Conservation (phyloP, 1,140 invertebrate species). For the Caenorhabditis brenneri region DNA sequence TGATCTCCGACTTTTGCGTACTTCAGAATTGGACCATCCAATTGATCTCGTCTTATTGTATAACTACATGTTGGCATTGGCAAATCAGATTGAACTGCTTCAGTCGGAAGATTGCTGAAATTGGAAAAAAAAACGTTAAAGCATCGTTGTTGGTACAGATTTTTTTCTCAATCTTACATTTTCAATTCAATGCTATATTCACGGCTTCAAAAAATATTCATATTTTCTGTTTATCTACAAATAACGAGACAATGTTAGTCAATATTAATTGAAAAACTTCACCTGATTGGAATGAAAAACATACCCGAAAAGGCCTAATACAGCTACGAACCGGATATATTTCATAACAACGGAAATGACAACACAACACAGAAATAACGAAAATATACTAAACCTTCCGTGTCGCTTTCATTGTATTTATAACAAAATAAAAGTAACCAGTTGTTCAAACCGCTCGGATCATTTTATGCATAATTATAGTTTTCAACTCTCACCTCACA, state of each 20-base stretch:
- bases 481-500: slow-evolving; percentile 62
- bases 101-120: slow-evolving; percentile 63
- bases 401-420: neutral
- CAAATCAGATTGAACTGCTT: slow-evolving; percentile 61
- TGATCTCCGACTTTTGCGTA: slow-evolving; percentile 69
- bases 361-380: neutral
- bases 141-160: too few species aligned
- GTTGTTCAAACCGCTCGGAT: neutral
- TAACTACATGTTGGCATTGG: slow-evolving; percentile 67
- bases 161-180: too few species aligned
- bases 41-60: slow-evolving; percentile 69
- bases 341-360: slow-evolving; percentile 6
- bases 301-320: neutral
- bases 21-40: slow-evolving; percentile 64
- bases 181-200: too few species aligned
- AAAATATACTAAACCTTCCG: neutral
- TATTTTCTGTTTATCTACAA: too few species aligned
- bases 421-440: neutral
- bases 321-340: neutral
- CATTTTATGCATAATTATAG: neutral
- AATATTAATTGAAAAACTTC: too few species aligned
- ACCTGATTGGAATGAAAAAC: neutral
- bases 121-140: slow-evolving; percentile 47
- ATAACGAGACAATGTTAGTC: too few species aligned
- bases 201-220: too few species aligned